phyloP scores from a whole-genome alignment of 2,888 invertebrate genomes.

The Ennomos fuscantarius region DNA sequence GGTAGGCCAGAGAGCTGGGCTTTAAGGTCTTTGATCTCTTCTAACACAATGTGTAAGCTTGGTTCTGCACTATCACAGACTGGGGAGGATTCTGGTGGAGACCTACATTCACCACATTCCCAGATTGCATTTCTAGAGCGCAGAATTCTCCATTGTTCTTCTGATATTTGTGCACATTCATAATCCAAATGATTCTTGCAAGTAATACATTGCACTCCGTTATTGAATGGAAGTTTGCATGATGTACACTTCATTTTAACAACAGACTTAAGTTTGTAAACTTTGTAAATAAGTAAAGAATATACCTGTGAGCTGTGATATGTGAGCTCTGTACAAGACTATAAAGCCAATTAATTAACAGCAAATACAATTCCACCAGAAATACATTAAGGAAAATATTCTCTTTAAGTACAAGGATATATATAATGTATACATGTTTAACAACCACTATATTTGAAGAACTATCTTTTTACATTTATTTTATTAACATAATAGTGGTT shows the following conservation, averaged over 20 bases:
- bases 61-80: slow-evolving; percentile 1
- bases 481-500: no score
- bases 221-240: slow-evolving; percentile 20
- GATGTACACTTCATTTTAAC: slow-evolving; percentile 28
- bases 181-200: slow-evolving; percentile 34
- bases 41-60: slow-evolving; percentile 28
- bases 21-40: slow-evolving; percentile 34
- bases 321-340: no score
- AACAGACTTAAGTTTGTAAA: no score
- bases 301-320: no score
- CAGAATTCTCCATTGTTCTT: slow-evolving; percentile 28
- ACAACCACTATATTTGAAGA: no score
- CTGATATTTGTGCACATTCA: slow-evolving; percentile 31
- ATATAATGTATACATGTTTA: no score
- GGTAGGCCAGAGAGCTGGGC: slow-evolving; percentile 26
- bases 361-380: no score
- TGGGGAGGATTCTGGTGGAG: slow-evolving; percentile 8
- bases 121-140: slow-evolving; percentile 21
- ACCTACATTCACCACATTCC: slow-evolving; percentile 31
- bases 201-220: slow-evolving; percentile 30
- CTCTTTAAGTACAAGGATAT: no score
- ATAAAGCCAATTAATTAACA: no score
- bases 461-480: no score
- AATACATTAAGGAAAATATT: no score
- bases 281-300: no score